phyloP scores from a whole-genome alignment of 2,113 vertebrate genomes.

The Crotalus viridis region DNA sequence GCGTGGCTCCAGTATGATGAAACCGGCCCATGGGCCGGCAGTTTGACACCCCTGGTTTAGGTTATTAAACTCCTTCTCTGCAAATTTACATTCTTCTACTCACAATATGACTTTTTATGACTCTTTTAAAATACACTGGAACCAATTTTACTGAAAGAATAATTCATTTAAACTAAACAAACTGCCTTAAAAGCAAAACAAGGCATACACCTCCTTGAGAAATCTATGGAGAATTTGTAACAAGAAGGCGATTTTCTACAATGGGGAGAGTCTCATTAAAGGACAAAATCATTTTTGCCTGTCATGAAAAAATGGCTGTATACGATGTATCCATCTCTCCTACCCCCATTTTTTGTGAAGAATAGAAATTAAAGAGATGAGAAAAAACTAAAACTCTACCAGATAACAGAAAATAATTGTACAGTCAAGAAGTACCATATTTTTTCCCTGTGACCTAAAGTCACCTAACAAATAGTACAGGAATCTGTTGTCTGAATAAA shows the following conservation, averaged over 20 bases:
- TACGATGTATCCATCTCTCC: not conserved
- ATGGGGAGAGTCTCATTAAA: not conserved
- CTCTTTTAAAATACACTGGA: not conserved
- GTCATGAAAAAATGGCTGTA: not conserved
- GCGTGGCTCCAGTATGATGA: no score
- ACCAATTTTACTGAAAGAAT: not conserved
- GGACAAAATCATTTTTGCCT: not conserved
- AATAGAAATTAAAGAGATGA: not conserved
- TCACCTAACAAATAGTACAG: not conserved
- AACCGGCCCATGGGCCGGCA: no score
- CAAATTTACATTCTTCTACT: not conserved
- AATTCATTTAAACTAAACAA: constrained; percentile 2
- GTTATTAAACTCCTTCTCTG: not conserved
- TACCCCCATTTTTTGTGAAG: not conserved
- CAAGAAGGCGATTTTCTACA: not conserved
- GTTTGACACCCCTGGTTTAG: not conserved
- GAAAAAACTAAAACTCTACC: not conserved
- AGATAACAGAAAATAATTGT: not conserved
- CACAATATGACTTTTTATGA: not conserved
- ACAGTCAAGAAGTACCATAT: not conserved
- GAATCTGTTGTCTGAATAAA: not conserved
- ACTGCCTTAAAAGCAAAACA: not conserved
- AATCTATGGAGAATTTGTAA: not conserved
- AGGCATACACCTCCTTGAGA: not conserved
- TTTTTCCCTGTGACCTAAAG: not conserved